Base-by-base conservation (phyloP, 2,888 invertebrate genomes). In the Eugnorisma glareosa region DNA sequence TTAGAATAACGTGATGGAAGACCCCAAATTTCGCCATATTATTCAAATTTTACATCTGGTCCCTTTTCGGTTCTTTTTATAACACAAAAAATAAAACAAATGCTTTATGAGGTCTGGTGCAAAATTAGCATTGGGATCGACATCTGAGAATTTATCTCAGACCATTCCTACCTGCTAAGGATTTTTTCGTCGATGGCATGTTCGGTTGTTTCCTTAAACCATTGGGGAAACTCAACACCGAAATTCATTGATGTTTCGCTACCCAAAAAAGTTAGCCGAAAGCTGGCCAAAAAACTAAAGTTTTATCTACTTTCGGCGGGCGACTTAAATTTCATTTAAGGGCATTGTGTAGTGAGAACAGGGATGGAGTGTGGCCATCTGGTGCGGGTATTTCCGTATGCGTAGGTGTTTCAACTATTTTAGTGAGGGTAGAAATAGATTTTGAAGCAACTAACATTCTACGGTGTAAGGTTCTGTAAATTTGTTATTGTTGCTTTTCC, bases 251-350 rank as follows among this genome's bases (percentile, higher is more conserved):
- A 84, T 86, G 82, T 84, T 86, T 76, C 35, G 71, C 74, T 43
- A 69, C 73, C 77, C 74, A 79, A 84, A 87, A 90, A 89, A 86
- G 79, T 87, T 88, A 43, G 54, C 63, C 71, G 79, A 79, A 83
- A 77, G 75, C 77, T 80, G 69, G 70, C 73, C 82, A 86, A 89
- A 90, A 89, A 91, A 89, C 87, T 84, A 31, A 81, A 78, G 86
- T 85, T 89, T 89, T 91, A 90, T 92, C 89, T 89, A 85, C 89
- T 87, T 85, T 85, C 73, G 75, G 83, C 68, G 59, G 84, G 83
- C 80, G 89, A 90, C 90, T 91, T 91, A 89, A 89, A 91, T 90
- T 92, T 90, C 86, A 87, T 89, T 91, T 90, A 85, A 88, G 84
- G 81, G 83, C 74, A 87, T 85, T 88, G 86, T 86, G 84, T 79